These are phyloP conservation scores for Formicarius rufipectus DNA, from an alignment of 2,113 vertebrate species.

Conservation along the genomic window DNA sequence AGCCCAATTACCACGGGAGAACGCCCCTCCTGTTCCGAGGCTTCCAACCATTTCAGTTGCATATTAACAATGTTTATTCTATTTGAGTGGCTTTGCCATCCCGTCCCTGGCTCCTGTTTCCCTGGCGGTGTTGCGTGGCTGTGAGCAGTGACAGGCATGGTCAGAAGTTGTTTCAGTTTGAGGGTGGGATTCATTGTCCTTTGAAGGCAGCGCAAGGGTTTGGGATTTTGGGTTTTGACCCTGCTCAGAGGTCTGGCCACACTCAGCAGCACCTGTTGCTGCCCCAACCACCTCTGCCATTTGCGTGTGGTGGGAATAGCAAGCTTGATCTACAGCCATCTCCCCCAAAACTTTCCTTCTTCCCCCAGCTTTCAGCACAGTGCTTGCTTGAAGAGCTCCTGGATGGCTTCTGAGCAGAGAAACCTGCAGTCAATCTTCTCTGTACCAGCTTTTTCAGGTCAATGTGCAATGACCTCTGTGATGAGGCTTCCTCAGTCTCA, in stretches of 20 bases:
- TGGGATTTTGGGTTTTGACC: not conserved
- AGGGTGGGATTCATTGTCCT: not conserved
- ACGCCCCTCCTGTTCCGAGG: not conserved
- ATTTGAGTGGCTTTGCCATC: not conserved
- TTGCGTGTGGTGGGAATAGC: not conserved
- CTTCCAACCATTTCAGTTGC: not conserved
- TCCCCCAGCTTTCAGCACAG: not conserved
- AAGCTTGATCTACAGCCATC: not conserved
- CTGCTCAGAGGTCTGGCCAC: not conserved
- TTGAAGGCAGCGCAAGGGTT: not conserved
- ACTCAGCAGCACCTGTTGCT: not conserved
- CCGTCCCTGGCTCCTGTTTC: accelerated
- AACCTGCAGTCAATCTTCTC: accelerated
- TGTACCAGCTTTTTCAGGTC: not conserved
- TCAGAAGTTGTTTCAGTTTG: not conserved
- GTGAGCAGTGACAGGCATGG: not conserved
- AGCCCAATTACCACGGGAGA: not conserved
- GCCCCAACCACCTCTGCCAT: not conserved
- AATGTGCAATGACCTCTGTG: not conserved
- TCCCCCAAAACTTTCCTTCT: not conserved
- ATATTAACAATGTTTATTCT: not conserved
- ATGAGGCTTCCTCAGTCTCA: not conserved
- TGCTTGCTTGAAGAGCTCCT: not conserved
- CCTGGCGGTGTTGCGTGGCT: not conserved
- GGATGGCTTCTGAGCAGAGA: not conserved